Base-by-base conservation (phyloP, 2,888 invertebrate genomes). In the Oasisia sp. region DNA sequence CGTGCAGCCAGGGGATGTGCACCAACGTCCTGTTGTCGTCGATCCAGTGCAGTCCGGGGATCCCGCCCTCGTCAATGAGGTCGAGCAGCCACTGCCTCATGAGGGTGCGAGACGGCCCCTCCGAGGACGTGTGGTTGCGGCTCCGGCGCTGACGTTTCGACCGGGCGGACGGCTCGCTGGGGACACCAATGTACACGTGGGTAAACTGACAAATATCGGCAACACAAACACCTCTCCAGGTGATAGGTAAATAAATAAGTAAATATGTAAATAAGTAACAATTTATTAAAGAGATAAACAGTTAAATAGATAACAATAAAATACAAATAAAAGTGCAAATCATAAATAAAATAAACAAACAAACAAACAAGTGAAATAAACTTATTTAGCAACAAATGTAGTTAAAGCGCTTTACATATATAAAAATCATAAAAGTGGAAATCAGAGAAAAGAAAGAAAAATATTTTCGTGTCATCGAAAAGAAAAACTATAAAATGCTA, bases 1-100 rank as follows among this genome's bases (percentile, higher is more conserved):
- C 95, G 92, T 96, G 95, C 92, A 95, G 94, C 96, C 96, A 96
- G 0, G 95, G 94, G 32, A 96, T 94, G 56, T 94, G 93, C 92
- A 96, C 95, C 32, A 94, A 93, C 19, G 93, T 93, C n/a, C 94
- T 94, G 5, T 93, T 90, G 89, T 93, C 93, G 89, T 94, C 93
- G n/a, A 94, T 91, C 96, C 96, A 95, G 9, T 92, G 92, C 38
- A 95, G 93, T 7, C 95, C 93, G 0, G 89, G 44, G 11, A 95
- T 94, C 0, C 32, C 27, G 56, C 38, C 32, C 2, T 91, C 90
- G 45, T 95, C 94, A n/a, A 95, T 93, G 0, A 95, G 93, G 8
- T 95, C 93, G 44, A 94, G 92, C 90, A 95, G 93, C 95, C 95
- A 95, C 1, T 95, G 95, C 4, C 95, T 93, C 95, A 95, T 95